Conservation (phyloP, 2,113 vertebrate genomes). For the Malurus melanocephalus region DNA sequence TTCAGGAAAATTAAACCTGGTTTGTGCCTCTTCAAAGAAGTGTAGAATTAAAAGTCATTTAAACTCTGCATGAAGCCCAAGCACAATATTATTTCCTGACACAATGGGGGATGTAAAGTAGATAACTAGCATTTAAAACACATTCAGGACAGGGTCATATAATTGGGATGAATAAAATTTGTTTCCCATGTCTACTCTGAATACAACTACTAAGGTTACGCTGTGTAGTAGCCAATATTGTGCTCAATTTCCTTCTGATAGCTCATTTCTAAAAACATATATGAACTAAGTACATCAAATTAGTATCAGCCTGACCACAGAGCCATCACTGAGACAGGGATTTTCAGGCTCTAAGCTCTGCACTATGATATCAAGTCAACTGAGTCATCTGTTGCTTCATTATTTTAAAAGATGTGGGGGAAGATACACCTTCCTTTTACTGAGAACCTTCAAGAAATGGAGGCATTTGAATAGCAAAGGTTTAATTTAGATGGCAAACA, state of each 20-base stretch:
- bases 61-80: constrained; percentile 12
- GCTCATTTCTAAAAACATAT: background rate
- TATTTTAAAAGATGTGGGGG: background rate
- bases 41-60: constrained; percentile 43
- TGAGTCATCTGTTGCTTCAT: background rate
- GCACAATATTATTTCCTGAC: constrained; percentile 18
- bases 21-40: background rate
- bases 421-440: background rate
- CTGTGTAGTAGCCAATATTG: background rate
- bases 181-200: background rate
- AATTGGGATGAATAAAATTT: constrained; percentile 8
- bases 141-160: background rate
- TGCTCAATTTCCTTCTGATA: background rate
- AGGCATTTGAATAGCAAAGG: background rate
- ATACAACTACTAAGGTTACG: background rate
- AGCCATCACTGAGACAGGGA: background rate
- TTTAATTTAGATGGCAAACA: background rate
- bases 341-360: background rate
- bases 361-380: background rate
- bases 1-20: constrained; percentile 13
- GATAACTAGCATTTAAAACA: constrained; percentile 28
- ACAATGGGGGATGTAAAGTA: background rate
- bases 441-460: background rate
- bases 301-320: background rate
- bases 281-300: background rate